phyloP scores from a whole-genome alignment of 2,888 invertebrate genomes.

The Ochropleura plecta region DNA sequence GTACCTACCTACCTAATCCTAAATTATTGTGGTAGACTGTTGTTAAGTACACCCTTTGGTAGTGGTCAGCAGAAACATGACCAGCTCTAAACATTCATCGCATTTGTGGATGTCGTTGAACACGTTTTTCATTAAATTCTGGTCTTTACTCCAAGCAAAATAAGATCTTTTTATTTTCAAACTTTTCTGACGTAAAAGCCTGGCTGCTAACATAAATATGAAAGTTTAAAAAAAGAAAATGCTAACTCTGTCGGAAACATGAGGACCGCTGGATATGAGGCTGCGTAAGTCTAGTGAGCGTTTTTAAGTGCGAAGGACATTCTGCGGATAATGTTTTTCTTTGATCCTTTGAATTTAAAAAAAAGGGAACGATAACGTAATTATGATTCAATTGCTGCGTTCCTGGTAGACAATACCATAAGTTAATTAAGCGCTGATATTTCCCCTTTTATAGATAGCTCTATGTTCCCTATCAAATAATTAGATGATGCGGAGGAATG shows the following conservation, averaged over 20 bases:
- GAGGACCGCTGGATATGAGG: not conserved
- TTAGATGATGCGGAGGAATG: too few relatives aligned
- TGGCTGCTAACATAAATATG: conserved; percentile 40
- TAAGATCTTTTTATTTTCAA: conserved; percentile 35
- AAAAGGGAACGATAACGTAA: not conserved
- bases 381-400: not conserved
- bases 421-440: not conserved
- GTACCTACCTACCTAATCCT: not conserved
- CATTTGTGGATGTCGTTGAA: conserved; percentile 30
- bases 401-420: not conserved
- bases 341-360: not conserved
- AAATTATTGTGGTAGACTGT: conserved; percentile 4
- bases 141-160: conserved; percentile 40
- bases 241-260: conserved; percentile 12
- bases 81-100: conserved; percentile 33
- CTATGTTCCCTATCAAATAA: too few relatives aligned
- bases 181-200: conserved; percentile 34
- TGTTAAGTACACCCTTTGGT: conserved; percentile 34
- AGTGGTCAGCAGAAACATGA: conserved; percentile 45
- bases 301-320: not conserved
- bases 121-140: conserved; percentile 50
- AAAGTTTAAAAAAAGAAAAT: conserved; percentile 22
- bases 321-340: not conserved
- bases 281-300: not conserved
- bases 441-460: not conserved